These are phyloP conservation scores for Albula goreensis DNA, from an alignment of 2,113 vertebrate genomes.

Conservation along the genomic window DNA sequence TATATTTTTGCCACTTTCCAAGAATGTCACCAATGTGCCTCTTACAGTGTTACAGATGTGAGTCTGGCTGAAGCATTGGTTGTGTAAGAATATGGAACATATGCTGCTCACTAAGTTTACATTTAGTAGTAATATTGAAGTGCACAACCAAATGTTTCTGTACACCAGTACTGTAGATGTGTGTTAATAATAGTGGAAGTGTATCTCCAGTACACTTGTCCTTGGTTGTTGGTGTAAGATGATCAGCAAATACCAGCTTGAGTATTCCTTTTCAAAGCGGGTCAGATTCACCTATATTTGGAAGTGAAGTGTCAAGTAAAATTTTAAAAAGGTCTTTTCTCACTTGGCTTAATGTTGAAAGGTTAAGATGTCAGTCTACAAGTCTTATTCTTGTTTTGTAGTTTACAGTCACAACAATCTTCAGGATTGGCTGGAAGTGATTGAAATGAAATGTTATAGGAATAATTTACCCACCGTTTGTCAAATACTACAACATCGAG, in stretches of 20 bases:
- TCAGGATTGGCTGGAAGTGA: neutral
- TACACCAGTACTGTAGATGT: no score
- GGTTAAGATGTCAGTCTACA: neutral
- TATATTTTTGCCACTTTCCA: neutral
- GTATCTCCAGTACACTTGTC: neutral
- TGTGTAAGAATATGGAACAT: neutral
- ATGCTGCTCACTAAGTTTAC: neutral
- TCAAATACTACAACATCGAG: neutral
- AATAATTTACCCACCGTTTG: no score
- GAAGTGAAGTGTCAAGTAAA: neutral
- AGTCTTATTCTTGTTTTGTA: neutral
- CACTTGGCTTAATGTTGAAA: neutral
- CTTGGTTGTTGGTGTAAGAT: neutral
- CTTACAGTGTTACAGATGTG: neutral
- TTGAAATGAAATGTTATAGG: no score
- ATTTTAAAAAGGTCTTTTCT: neutral
- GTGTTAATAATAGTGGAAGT: no score
- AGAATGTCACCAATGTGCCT: neutral
- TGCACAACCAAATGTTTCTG: neutral
- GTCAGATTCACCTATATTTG: neutral
- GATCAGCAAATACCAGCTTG: neutral
- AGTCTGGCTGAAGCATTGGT: neutral
- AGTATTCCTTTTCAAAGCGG: constrained; percentile 8
- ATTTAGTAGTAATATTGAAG: neutral
- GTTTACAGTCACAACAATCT: neutral